Base-by-base conservation (phyloP, 2,113 vertebrate genomes). In the Zosterops pallidus region DNA sequence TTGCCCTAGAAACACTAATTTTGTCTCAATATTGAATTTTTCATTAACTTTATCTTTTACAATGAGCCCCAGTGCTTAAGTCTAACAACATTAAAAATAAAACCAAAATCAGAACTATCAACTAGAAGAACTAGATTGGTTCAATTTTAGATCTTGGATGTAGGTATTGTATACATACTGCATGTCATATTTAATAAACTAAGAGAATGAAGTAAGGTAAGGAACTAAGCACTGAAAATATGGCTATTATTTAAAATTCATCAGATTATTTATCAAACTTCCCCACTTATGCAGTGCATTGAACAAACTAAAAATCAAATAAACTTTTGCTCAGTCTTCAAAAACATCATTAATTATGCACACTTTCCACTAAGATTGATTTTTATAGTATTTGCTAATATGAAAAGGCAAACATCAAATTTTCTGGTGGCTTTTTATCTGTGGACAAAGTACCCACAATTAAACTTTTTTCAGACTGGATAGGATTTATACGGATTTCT, bases 381-480 rank as follows among this genome's bases (percentile, higher is more conserved):
- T 75, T 68, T 35, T 75, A 21, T 56, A 53, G 46, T 33, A 41
- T 44, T 83, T 19, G 53, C 15, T 85, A 50, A 82, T 74, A 21
- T 53, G 31, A 52, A 85, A 77, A 70, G 37, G 31, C 8, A 80
- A 53, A 52, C 53, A 41, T 26, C 29, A 52, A 44, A 26, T 64
- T 90, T 92, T 62, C 28, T 4, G 5, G 11, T 39, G 26, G 7
- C 23, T 77, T 60, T 86, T 77, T 18, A 52, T 37, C 60, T 85
- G 28, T 24, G 29, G 35, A 68, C 12, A 42, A 31, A 85, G 69
- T 9, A 39, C 1, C 11, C 0, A 0, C 24, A 64, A 64, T 23
- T 24, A 22, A n/a, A 23, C 3, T 14, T 44, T 49, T 70, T 56
- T 21, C 6, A 5, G n/a, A 47, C 22, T 19, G 22, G 8, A 21